Conservation (phyloP, 1,140 invertebrate genomes). For the Teleogryllus occipitalis region DNA sequence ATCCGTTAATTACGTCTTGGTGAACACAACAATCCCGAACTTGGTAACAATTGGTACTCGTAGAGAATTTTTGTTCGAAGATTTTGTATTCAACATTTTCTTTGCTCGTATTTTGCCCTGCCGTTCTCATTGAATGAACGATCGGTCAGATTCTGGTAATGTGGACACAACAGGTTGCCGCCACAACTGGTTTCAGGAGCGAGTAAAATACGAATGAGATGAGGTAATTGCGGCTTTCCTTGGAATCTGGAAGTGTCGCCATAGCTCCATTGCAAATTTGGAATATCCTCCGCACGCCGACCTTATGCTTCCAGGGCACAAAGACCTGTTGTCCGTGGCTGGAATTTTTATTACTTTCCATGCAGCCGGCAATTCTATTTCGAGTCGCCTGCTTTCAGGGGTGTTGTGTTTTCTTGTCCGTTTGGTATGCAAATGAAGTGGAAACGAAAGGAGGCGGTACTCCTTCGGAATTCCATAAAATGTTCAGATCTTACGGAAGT, state of each 20-base stretch:
- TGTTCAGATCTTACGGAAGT: background rate
- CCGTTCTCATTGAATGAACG: no score
- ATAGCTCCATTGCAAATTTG: background rate
- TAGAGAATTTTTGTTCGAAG: background rate
- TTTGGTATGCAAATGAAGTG: background rate
- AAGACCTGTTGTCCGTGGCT: background rate
- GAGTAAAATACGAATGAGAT: no score
- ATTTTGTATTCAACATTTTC: background rate
- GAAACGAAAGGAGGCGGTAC: background rate
- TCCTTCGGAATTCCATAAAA: background rate
- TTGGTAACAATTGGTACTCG: background rate
- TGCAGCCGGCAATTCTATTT: background rate
- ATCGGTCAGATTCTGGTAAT: no score
- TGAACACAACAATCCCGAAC: no score
- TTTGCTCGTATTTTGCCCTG: background rate
- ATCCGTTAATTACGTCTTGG: no score
- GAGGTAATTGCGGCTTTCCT: background rate
- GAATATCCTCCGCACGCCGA: background rate
- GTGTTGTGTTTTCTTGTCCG: background rate
- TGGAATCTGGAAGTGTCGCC: background rate
- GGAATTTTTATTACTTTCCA: background rate
- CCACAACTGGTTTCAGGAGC: no score
- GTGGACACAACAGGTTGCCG: no score
- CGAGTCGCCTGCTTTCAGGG: background rate
- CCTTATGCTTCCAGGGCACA: background rate